Base-by-base conservation (phyloP, 2,113 vertebrate genomes). In the Pogona vitticeps region DNA sequence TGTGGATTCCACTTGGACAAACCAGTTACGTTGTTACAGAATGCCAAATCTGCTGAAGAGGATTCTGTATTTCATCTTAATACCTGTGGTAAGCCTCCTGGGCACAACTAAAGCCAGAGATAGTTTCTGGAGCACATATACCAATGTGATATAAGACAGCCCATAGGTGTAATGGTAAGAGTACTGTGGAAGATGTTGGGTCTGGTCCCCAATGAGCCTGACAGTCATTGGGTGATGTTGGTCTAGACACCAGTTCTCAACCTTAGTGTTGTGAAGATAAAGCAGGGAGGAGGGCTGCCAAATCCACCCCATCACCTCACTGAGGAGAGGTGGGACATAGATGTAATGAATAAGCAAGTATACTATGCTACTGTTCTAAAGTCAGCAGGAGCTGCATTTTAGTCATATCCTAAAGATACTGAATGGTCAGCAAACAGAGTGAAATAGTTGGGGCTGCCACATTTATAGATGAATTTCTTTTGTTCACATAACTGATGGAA, bases 1-100 rank as follows among this genome's bases (percentile, higher is more conserved):
- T 0, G 2, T 97, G 86, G 98, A 99, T 88, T 95, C 96, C 2
- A 94, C 90, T 92, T 28, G 98, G 82, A 87, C 70, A 70, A 0
- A 72, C 28, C 95, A 97, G 92, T 4, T 95, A 80, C 21, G 40
- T 0, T 5, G 77, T 9, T 95, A 95, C 82, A 82, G 28, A 70
- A 1, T 96, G 31, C 97, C 98, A 3, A 1, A 0, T 1, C 94
- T 96, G 88, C 20, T 98, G 86, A 98, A 97, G 94, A 97, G 91
- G 88, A 88, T 94, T 42, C 9, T 97, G 6, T 93, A 93, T n/a
- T 67, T 97, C 78, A 58, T 98, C 85, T 80, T 98, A 61, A 97
- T 94, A 91, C 97, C 97, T 21, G 81, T 97, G 93, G 98, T 98
- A 91, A 98, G 97, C 95, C 6, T 8, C 68, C 63, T 46, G 46